Evolutionary conservation across 2,113 vertebrate genomes (phyloP).

Genomic region (Recurvirostra avosetta): DNA sequence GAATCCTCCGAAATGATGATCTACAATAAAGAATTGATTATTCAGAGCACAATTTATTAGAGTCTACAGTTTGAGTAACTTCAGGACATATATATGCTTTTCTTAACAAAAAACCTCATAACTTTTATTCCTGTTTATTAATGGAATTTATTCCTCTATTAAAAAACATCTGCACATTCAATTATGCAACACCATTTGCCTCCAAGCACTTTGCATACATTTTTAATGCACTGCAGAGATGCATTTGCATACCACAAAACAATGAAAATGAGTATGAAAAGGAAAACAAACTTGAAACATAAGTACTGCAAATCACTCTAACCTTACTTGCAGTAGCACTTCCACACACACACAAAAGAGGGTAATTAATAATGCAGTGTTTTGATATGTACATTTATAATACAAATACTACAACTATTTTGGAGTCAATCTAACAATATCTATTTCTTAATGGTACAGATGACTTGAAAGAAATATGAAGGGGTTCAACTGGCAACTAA

Average conservation of each 20-base stretch:
- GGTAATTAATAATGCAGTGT: background rate
- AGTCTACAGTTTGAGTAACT: background rate
- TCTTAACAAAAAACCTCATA: background rate
- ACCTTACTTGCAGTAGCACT: background rate
- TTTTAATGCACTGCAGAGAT: background rate
- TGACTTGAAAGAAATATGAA: background rate
- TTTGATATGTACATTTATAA: background rate
- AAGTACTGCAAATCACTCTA: background rate
- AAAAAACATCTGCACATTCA: background rate
- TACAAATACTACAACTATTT: background rate
- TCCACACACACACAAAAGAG: background rate
- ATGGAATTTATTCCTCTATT: background rate
- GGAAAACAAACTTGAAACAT: background rate
- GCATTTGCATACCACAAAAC: background rate
- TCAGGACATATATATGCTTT: background rate
- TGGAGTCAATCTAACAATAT: background rate
- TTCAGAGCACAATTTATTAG: slow-evolving; percentile 6
- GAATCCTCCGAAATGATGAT: slow-evolving; percentile 31
- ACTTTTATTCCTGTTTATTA: background rate
- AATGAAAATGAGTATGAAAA: background rate
- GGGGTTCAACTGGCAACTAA: background rate
- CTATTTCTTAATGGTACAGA: background rate
- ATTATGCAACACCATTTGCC: background rate
- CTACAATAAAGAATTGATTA: slow-evolving; percentile 55
- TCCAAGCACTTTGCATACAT: background rate